These are phyloP conservation scores for Trachelus stipa DNA, from an alignment of 2,888 invertebrate species.

Conservation along the genomic window DNA sequence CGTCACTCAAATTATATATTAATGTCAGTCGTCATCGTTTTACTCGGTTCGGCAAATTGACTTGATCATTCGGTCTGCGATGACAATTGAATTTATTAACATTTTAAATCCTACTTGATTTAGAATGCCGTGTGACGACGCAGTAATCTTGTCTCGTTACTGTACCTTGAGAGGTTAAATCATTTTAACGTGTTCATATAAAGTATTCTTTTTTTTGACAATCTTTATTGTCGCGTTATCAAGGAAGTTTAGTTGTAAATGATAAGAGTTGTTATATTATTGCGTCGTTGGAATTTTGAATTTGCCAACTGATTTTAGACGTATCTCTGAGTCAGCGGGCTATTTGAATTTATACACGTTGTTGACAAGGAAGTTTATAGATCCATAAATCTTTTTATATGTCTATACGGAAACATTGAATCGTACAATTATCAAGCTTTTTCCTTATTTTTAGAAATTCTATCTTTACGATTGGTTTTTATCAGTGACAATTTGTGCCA, in stretches of 20 bases:
- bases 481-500: background rate
- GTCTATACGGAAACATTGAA: background rate
- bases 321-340: background rate
- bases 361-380: too few relatives aligned
- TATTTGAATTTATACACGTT: background rate
- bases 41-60: background rate
- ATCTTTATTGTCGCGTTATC: too few relatives aligned
- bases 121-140: too few relatives aligned
- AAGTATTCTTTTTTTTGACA: too few relatives aligned
- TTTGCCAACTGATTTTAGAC: slow-evolving; percentile 12
- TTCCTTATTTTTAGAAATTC: background rate
- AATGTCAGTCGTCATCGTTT: background rate
- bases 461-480: background rate
- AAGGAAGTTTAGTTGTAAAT: background rate
- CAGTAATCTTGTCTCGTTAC: background rate
- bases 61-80: background rate
- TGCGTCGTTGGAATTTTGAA: slow-evolving; percentile 10
- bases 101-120: background rate
- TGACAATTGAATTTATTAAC: background rate
- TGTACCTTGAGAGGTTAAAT: background rate
- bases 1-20: background rate
- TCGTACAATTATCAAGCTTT: background rate
- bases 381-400: too few relatives aligned
- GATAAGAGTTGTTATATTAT: background rate
- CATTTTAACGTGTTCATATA: background rate